Evolutionary conservation across 2,888 invertebrate genomes (phyloP), one percentile per base, ranked within the genome.

Genomic region (Thereva unica): DNA sequence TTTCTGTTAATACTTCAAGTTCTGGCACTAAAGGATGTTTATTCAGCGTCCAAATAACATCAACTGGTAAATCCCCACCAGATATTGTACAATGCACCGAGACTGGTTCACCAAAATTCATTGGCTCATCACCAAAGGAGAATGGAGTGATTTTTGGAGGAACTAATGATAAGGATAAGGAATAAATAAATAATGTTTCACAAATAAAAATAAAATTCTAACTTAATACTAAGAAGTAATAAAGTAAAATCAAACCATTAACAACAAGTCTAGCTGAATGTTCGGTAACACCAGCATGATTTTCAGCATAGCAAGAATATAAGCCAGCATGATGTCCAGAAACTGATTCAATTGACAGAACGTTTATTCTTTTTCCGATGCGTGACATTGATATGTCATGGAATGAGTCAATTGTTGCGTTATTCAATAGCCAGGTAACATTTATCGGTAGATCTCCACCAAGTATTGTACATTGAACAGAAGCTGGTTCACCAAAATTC

Each of bases 61-160:
- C 85, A 70, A 93, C 84, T 8, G 93, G 93, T 72, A 89, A 83
- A 82, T 93, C 93, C 69, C 93, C 91, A 76, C 88, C 87, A 70
- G 88, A 84, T 71, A 89, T 86, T 64, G 86, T 87, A 80, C 90
- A 91, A 74, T 82, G 81, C 37, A 84, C 78, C 41, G 83, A 82
- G n/a, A 82, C 83, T n/a, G 81, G 77, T 64, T 89, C 88, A 68
- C 88, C 89, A 72, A 87, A 86, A 78, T 87, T 88, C 78, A 87
- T 86, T 59, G 88, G 86, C 73, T 86, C 86, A 75, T 89, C 87
- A 75, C 89, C 91, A 78, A 92, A 91, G 72, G 87, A 83, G 80
- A 92, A 92, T 74, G 90, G 56, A 42, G 56, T 41, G 23, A 65
- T 65, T 67, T 88, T 86, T 72, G 90, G 90, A 78, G 86, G 84